Percentiles rank a stretch among this genome's conserved stretches.
Evolutionary conservation across 35 echinoderm and acorn worm species (phyloP).

Genomic region (Apostichopus parvimensis): DNA sequence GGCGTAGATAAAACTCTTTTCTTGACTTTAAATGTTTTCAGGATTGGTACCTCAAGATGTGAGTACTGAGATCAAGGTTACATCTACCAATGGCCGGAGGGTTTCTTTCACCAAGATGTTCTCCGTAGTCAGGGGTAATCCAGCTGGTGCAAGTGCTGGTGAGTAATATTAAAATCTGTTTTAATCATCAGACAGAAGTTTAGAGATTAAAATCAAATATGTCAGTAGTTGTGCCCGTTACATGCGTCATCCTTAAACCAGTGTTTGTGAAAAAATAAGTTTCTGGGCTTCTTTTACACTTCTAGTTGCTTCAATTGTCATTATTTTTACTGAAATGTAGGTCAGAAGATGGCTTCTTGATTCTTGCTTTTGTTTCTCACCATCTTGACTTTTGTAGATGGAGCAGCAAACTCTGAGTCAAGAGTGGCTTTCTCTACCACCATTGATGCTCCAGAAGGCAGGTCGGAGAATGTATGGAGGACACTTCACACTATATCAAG

Average conservation of each 20-base stretch:
- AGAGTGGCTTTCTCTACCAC: slow-evolving; percentile 39
- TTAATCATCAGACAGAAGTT: neutral
- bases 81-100: slow-evolving; percentile 6
- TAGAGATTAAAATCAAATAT: neutral
- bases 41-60: neutral
- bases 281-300: too few species aligned
- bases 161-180: neutral
- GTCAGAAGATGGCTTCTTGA: too few species aligned
- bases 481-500: slow-evolving; percentile 26
- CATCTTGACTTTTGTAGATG: neutral
- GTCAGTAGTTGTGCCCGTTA: too few species aligned
- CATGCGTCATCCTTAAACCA: too few species aligned
- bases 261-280: too few species aligned
- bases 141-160: neutral
- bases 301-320: too few species aligned
- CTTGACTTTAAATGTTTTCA: neutral
- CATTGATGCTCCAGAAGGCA: slow-evolving; percentile 37
- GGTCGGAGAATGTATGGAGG: slow-evolving; percentile 20
- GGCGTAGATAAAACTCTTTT: too few species aligned
- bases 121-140: neutral
- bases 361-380: neutral
- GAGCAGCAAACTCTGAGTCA: neutral
- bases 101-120: slow-evolving; percentile 33
- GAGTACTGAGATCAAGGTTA: slow-evolving; percentile 27
- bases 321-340: too few species aligned